Evolutionary conservation across 2,113 vertebrate species (phyloP).

Genomic region (Equus quagga): DNA sequence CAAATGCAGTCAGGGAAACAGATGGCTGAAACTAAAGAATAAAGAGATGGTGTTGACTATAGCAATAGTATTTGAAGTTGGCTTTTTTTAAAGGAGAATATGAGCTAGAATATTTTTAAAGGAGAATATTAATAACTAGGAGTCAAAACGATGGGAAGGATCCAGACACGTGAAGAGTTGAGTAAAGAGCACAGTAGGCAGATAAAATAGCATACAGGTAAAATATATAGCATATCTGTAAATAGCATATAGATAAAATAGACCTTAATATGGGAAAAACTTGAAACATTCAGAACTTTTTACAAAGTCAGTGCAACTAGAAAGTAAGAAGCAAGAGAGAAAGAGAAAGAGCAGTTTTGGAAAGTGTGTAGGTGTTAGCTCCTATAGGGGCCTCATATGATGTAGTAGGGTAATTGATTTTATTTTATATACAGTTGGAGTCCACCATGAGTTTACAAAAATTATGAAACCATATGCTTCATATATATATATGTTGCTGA

Average conservation of each 20-base stretch:
- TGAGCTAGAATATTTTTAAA: no score
- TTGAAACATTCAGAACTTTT: not conserved
- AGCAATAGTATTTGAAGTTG: not conserved
- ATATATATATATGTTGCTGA: no score
- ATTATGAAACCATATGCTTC: not conserved
- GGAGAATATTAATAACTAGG: not conserved
- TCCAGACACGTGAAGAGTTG: not conserved
- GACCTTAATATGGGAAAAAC: not conserved
- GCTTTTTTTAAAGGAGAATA: no score
- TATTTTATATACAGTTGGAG: not conserved
- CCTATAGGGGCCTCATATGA: not conserved
- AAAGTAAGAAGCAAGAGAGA: not conserved
- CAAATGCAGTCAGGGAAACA: not conserved
- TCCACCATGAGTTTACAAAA: not conserved
- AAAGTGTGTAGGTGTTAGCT: not conserved
- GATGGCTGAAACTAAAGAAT: not conserved
- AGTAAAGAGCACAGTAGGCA: not conserved
- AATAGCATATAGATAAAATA: no score
- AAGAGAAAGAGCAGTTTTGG: not conserved
- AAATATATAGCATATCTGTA: no score
- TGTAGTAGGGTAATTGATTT: not conserved
- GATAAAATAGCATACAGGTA: not conserved
- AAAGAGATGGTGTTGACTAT: not conserved
- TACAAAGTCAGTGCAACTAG: not conserved
- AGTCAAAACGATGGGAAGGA: not conserved